A percentile compares a stretch with the other conserved stretches of the same genome.
Evolutionary conservation across 2,113 vertebrate genomes (phyloP).

Genomic region (Crotalus horridus): DNA sequence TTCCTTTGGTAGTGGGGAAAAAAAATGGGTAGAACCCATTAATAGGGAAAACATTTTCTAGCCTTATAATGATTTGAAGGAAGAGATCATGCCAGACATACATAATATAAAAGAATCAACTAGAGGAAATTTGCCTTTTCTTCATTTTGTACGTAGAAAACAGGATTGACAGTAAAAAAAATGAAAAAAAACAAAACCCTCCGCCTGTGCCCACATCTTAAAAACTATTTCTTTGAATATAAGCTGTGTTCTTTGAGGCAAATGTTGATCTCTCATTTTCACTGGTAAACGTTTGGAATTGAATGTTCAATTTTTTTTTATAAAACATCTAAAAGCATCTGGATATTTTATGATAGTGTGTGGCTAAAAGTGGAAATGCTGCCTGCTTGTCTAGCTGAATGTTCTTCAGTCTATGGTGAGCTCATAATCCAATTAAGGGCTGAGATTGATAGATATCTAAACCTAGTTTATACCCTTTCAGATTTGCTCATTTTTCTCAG

Average conservation of each 20-base stretch:
- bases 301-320: not conserved
- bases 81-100: not conserved
- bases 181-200: not conserved
- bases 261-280: not conserved
- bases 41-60: not conserved
- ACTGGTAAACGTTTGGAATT: not conserved
- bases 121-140: not conserved
- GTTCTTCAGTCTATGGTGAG: not conserved
- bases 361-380: not conserved
- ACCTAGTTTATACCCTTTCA: not conserved
- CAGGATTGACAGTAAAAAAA: not conserved
- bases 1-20: not conserved
- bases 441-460: not conserved
- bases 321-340: not conserved
- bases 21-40: not conserved
- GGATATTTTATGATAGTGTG: not conserved
- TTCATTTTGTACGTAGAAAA: not conserved
- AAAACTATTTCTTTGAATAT: not conserved
- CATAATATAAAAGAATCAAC: not conserved
- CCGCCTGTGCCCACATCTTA: not conserved
- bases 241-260: not conserved
- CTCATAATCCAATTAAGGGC: not conserved
- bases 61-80: not conserved
- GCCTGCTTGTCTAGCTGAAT: not conserved
- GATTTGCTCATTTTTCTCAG: not conserved